Evolutionary conservation across 2,888 invertebrate genomes (phyloP).

Genomic region (Cacoxenus indagator): DNA sequence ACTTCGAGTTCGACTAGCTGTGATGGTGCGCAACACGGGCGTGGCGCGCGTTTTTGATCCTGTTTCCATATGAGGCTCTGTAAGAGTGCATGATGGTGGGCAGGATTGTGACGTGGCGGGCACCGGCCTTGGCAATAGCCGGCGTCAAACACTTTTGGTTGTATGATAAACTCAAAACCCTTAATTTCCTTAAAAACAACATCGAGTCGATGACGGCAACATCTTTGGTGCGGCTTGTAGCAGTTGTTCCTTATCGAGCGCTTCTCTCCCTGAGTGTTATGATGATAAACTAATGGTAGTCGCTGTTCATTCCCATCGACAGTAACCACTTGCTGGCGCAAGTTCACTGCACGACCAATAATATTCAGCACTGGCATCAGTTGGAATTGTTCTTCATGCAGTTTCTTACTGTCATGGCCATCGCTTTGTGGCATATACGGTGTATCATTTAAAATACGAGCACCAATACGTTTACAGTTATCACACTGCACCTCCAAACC

Average conservation of each 20-base stretch:
- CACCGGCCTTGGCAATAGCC: constrained; percentile 81
- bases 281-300: constrained; percentile 40
- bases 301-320: constrained; percentile 36
- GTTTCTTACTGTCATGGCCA: constrained; percentile 3
- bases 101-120: constrained; percentile 78
- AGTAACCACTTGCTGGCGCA: constrained; percentile 15
- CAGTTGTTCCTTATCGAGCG: constrained; percentile 72
- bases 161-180: constrained; percentile 77
- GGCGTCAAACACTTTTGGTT: constrained; percentile 80
- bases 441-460: constrained; percentile 67
- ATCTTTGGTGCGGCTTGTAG: constrained; percentile 73
- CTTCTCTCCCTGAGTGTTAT: constrained; percentile 1
- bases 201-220: constrained; percentile 78
- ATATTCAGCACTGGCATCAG: constrained; percentile 66
- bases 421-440: constrained; percentile 26
- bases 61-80: constrained; percentile 79
- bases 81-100: constrained; percentile 79
- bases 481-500: constrained; percentile 74
- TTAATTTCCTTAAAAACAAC: constrained; percentile 78
- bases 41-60: constrained; percentile 72
- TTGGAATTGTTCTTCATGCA: constrained; percentile 39
- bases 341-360: constrained; percentile 58
- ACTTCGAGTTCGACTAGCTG: constrained; percentile 77
- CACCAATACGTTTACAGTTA: constrained; percentile 69
- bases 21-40: constrained; percentile 80